phyloP scores from a whole-genome alignment of 2,888 invertebrate species.

The Watsonalla binaria region DNA sequence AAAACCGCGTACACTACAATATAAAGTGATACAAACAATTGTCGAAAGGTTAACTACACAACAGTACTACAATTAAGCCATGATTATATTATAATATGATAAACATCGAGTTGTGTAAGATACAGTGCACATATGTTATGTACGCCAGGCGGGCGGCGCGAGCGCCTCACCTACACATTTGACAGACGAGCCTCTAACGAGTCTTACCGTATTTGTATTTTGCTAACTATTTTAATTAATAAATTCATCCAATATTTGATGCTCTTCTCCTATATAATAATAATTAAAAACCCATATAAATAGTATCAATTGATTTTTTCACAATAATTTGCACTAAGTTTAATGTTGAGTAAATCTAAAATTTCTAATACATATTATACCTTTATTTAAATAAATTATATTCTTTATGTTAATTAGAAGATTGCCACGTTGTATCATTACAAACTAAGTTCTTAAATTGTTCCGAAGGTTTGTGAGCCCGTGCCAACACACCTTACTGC shows the following conservation, averaged over 20 bases:
- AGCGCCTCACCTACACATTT: conserved; percentile 43
- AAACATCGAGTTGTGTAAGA: conserved; percentile 66
- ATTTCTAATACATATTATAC: conserved; percentile 77
- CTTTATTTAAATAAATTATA: conserved; percentile 77
- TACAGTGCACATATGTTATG: conserved; percentile 64
- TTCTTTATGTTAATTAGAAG: conserved; percentile 74
- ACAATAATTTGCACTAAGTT: conserved; percentile 79
- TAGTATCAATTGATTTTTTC: conserved; percentile 75
- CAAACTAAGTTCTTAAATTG: conserved; percentile 77
- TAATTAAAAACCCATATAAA: conserved; percentile 78
- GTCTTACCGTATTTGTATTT: conserved; percentile 78
- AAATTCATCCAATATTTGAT: conserved; percentile 78
- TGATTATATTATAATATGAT: conserved; percentile 72
- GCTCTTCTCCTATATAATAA: conserved; percentile 75
- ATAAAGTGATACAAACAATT: conserved; percentile 77
- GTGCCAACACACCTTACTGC: conserved; percentile 59
- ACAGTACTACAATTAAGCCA: conserved; percentile 77
- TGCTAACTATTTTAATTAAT: conserved; percentile 79
- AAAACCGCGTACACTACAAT: conserved; percentile 76
- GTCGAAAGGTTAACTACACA: conserved; percentile 76
- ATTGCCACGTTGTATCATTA: conserved; percentile 74
- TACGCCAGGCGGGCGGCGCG: conserved; percentile 25
- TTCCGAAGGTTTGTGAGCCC: conserved; percentile 67
- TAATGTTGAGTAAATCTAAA: conserved; percentile 78
- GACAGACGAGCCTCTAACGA: conserved; percentile 76